Evolutionary conservation across 2,888 invertebrate genomes (phyloP).

Genomic region (Ceramica pisi): DNA sequence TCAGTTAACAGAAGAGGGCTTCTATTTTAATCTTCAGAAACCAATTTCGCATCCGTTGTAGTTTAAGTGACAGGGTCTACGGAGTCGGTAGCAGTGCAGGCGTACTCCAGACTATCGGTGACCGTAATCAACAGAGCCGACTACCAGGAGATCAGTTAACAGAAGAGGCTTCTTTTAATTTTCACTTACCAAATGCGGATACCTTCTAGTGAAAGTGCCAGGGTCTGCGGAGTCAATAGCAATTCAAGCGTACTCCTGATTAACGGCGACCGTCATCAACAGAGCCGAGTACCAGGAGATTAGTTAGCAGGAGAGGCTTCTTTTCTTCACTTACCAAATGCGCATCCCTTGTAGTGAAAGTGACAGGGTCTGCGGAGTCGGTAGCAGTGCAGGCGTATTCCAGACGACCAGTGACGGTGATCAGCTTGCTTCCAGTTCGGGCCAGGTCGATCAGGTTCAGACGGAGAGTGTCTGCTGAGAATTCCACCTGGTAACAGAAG

Average conservation of each 20-base stretch:
- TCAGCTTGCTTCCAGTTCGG: constrained; percentile 94
- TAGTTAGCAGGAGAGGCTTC: not conserved
- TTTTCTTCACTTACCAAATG: constrained; percentile 93
- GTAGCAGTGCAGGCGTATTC: constrained; percentile 97
- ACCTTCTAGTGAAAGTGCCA: too few species aligned
- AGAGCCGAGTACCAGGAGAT: constrained; percentile 2
- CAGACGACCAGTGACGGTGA: constrained; percentile 95
- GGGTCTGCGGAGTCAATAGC: constrained; percentile 94
- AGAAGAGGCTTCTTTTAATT: not conserved
- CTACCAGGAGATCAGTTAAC: constrained; percentile 9
- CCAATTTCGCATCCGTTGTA: too few species aligned
- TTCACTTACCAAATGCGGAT: too few species aligned
- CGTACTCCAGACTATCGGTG: constrained; percentile 95
- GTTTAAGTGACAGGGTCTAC: too few species aligned
- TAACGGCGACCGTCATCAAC: constrained; percentile 94
- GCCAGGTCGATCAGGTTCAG: constrained; percentile 97
- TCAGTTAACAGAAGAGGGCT: too few species aligned
- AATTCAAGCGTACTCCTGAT: constrained; percentile 95
- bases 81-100: constrained; percentile 95
- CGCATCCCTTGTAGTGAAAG: constrained; percentile 97
- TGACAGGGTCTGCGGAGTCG: constrained; percentile 96
- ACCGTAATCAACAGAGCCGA: constrained; percentile 91
- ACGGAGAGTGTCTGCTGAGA: constrained; percentile 96
- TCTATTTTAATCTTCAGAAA: too few species aligned
- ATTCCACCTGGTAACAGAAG: constrained; percentile 94